Evolutionary conservation across 1,140 invertebrate species (phyloP).

Genomic region (Leptestheria dahalacensis): DNA sequence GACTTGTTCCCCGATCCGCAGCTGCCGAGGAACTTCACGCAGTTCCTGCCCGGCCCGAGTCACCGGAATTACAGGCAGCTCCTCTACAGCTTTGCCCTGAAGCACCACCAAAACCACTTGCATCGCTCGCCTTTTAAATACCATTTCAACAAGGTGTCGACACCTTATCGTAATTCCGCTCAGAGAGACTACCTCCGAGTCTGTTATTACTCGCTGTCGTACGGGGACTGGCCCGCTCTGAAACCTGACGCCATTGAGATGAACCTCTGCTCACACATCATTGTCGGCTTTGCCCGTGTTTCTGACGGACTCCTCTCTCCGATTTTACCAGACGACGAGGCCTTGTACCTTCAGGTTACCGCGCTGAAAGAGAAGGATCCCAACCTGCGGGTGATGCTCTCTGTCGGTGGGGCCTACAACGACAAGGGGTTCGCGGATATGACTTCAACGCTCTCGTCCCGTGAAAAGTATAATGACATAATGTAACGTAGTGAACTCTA

Average conservation of each 20-base stretch:
- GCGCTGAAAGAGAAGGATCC: constrained; percentile 45
- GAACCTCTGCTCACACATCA: constrained; percentile 14
- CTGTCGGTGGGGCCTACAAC: constrained; percentile 49
- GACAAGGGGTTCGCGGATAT: constrained; percentile 46
- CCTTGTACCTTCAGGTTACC: constrained; percentile 36
- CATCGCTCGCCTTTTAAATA: constrained; percentile 1
- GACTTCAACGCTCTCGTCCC: constrained; percentile 45
- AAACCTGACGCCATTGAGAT: neutral
- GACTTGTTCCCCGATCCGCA: neutral
- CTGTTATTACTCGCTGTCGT: constrained; percentile 14
- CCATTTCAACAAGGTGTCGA: neutral
- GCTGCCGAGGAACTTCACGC: neutral
- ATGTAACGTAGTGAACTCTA: neutral
- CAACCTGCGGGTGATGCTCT: constrained; percentile 57
- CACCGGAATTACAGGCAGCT: neutral
- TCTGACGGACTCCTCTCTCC: neutral
- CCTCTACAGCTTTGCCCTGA: neutral
- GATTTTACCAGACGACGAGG: neutral
- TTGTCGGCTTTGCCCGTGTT: constrained; percentile 13
- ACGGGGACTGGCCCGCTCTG: neutral
- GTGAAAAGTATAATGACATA: constrained; percentile 35
- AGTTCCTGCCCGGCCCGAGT: neutral
- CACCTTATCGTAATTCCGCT: neutral
- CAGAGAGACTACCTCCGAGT: neutral
- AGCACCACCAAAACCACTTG: neutral